Conservation (phyloP, 2,888 invertebrate genomes). For the Diarsia dahlii region DNA sequence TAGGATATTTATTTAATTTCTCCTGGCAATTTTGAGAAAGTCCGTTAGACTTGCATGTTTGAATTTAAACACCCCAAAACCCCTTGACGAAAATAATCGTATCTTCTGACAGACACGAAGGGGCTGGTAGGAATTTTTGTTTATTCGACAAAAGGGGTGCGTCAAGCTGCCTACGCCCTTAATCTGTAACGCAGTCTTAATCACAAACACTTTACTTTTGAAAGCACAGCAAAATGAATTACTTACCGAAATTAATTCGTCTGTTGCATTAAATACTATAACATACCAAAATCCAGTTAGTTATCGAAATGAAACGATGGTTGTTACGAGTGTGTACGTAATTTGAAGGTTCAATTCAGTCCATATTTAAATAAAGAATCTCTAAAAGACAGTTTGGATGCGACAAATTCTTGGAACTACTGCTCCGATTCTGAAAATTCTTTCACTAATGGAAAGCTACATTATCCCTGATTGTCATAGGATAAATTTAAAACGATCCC, state of each 20-base stretch:
- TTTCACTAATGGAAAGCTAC: neutral
- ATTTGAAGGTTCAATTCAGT: neutral
- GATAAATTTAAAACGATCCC: neutral
- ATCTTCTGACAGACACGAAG: conserved; percentile 5
- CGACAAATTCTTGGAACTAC: neutral
- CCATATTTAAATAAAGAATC: too few species aligned
- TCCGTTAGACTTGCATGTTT: neutral
- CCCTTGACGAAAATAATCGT: conserved; percentile 10
- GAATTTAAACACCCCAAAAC: neutral
- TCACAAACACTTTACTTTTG: conserved; percentile 3
- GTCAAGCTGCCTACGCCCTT: conserved; percentile 15
- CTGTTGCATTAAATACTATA: neutral
- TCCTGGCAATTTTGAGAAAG: neutral
- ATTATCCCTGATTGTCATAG: neutral
- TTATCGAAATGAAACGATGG: neutral
- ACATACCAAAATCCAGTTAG: neutral
- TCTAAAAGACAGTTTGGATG: neutral
- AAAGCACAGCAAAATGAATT: neutral
- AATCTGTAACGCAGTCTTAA: neutral
- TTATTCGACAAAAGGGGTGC: conserved; percentile 34
- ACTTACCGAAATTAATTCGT: neutral
- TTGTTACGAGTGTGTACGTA: neutral
- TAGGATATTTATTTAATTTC: neutral
- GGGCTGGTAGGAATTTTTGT: conserved; percentile 24
- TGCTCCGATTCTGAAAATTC: neutral